These are phyloP conservation scores for Sycophila texana DNA, from an alignment of 2,888 invertebrate genomes.

Conservation along the genomic window DNA sequence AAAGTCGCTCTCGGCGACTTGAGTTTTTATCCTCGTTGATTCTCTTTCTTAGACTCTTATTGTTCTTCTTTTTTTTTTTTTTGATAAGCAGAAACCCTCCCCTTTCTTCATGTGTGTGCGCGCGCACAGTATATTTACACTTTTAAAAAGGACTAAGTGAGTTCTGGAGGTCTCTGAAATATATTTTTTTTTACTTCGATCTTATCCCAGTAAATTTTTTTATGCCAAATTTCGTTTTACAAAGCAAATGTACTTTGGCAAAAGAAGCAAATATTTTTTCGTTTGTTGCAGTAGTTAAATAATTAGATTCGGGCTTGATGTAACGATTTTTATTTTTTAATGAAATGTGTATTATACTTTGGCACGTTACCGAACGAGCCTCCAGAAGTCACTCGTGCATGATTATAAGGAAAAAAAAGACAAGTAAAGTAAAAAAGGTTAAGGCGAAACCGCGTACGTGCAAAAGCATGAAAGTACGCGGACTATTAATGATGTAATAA, in stretches of 20 bases:
- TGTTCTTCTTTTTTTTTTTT: conserved; percentile 47
- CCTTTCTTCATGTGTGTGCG: conserved; percentile 51
- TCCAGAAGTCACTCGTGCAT: conserved; percentile 35
- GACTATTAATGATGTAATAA: conserved; percentile 65
- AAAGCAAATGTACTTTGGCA: not conserved
- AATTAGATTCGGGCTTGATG: not conserved
- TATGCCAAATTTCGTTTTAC: conserved; percentile 3
- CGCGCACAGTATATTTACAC: conserved; percentile 54
- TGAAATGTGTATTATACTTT: not conserved
- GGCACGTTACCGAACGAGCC: conserved; percentile 1
- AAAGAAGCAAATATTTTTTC: not conserved
- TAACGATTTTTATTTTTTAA: conserved; percentile 1
- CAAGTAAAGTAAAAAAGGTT: conserved; percentile 47
- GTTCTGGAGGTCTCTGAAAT: conserved; percentile 14
- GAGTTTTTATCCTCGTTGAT: conserved; percentile 69
- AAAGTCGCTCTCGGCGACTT: conserved; percentile 59
- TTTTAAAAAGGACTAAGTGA: conserved; percentile 37
- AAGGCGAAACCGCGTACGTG: conserved; percentile 59
- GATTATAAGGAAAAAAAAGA: conserved; percentile 43
- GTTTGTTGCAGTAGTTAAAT: conserved; percentile 34
- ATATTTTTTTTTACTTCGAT: not conserved
- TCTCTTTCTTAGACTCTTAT: conserved; percentile 34
- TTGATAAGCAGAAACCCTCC: conserved; percentile 57
- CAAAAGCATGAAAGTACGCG: conserved; percentile 57
- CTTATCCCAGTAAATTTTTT: conserved; percentile 7